Conservation (phyloP, 2,113 vertebrate genomes). For the Passer montanus region DNA sequence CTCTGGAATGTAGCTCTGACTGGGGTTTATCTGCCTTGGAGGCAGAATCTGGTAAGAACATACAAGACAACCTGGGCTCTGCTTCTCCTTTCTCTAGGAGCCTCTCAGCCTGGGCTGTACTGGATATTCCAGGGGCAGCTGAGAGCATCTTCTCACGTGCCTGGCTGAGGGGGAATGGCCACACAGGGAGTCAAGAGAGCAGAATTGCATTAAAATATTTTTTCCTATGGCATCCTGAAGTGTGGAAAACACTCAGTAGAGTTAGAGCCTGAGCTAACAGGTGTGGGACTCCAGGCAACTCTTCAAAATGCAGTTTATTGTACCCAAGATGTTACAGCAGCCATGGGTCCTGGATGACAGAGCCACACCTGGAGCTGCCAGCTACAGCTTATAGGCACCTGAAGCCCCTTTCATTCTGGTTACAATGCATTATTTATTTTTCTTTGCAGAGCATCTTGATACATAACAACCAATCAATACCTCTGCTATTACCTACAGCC, state of each 20-base stretch:
- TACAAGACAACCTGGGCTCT: not conserved
- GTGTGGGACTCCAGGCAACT: not conserved
- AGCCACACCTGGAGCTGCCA: not conserved
- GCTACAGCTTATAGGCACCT: not conserved
- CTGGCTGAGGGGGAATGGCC: not conserved
- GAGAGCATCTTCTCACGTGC: rapidly evolving
- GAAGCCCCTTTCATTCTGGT: not conserved
- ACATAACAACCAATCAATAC: not conserved
- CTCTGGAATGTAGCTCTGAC: not conserved
- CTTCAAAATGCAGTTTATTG: not conserved
- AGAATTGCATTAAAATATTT: not conserved
- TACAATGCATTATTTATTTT: not conserved
- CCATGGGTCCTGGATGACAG: too few species aligned
- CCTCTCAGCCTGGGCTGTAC: not conserved
- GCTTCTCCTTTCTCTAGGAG: not conserved
- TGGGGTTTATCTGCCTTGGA: not conserved
- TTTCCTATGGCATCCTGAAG: not conserved
- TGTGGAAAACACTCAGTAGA: not conserved
- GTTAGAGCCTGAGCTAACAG: not conserved
- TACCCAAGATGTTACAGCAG: not conserved
- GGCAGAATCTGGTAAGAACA: not conserved
- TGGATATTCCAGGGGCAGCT: not conserved
- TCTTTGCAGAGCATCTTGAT: not conserved
- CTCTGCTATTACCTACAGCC: not conserved
- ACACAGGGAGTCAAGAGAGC: not conserved